phyloP scores from a whole-genome alignment of 2,888 invertebrate genomes.

The Lacanobia oleracea region DNA sequence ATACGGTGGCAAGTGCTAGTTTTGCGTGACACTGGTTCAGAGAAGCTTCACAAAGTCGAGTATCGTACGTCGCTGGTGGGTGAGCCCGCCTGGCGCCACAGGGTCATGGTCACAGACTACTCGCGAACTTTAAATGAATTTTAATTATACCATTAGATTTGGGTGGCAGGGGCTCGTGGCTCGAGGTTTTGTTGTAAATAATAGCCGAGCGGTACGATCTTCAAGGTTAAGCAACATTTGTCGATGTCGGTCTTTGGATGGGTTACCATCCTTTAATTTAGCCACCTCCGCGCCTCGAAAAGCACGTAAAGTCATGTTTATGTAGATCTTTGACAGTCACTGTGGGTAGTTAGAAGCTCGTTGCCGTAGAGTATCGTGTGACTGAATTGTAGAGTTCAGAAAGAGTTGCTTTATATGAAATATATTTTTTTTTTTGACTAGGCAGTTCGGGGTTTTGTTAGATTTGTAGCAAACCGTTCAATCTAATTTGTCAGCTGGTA shows the following conservation, averaged over 20 bases:
- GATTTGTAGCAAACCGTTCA: no score
- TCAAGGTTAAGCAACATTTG: background rate
- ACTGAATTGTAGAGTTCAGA: no score
- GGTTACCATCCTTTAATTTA: no score
- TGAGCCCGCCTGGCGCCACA: conserved; percentile 40
- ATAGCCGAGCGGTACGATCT: background rate
- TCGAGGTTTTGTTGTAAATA: background rate
- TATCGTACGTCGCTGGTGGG: conserved; percentile 11
- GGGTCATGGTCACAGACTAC: conserved; percentile 44
- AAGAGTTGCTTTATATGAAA: no score
- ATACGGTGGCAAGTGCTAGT: background rate
- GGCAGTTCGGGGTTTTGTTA: no score
- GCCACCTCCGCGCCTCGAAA: no score
- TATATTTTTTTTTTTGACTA: no score
- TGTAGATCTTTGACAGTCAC: background rate
- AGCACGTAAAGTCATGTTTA: no score
- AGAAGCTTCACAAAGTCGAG: conserved; percentile 21
- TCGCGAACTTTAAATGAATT: conserved; percentile 22
- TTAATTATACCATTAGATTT: conserved; percentile 30
- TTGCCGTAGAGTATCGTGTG: no score
- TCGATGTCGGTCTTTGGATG: background rate
- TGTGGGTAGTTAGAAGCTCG: no score
- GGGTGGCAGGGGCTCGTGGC: background rate
- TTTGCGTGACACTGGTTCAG: conserved; percentile 23
- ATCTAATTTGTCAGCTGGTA: no score